These are phyloP conservation scores for Lucilia cuprina DNA, from an alignment of 1,140 invertebrate species.

Conservation along the genomic window DNA sequence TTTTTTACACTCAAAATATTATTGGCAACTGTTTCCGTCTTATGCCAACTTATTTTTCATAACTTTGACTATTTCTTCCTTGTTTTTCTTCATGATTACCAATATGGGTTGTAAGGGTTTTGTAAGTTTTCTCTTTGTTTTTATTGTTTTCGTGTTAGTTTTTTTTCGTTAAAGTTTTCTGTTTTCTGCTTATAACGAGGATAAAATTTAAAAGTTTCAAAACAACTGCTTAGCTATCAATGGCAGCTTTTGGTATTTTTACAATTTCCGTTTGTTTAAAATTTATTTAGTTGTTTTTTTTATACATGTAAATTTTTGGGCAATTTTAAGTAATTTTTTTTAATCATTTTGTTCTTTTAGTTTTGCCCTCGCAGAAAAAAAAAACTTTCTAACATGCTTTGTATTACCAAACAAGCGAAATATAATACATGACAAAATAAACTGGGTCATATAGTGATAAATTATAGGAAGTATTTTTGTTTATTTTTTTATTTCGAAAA, in stretches of 20 bases:
- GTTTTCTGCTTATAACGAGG: too few species aligned
- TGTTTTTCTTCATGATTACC: background rate
- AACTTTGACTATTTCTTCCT: background rate
- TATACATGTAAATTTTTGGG: too few species aligned
- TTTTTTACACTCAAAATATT: conserved; percentile 4
- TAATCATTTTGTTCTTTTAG: too few species aligned
- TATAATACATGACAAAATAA: conserved; percentile 6
- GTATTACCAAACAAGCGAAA: background rate
- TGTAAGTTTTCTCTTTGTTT: background rate
- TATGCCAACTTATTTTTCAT: background rate
- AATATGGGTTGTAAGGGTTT: background rate
- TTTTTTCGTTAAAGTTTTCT: too few species aligned
- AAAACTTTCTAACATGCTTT: background rate
- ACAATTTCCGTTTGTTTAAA: too few species aligned
- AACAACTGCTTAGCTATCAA: too few species aligned
- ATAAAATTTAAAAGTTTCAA: too few species aligned
- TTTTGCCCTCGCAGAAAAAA: background rate
- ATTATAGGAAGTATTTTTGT: background rate
- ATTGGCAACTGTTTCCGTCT: conserved; percentile 10
- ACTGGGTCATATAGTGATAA: conserved; percentile 7
- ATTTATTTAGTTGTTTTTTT: too few species aligned
- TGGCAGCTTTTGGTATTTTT: too few species aligned
- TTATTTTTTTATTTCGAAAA: too few species aligned
- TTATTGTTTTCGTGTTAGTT: too few species aligned
- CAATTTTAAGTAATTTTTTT: too few species aligned